phyloP scores from a whole-genome alignment of 2,888 invertebrate species.

The Abrostola tripartita region DNA sequence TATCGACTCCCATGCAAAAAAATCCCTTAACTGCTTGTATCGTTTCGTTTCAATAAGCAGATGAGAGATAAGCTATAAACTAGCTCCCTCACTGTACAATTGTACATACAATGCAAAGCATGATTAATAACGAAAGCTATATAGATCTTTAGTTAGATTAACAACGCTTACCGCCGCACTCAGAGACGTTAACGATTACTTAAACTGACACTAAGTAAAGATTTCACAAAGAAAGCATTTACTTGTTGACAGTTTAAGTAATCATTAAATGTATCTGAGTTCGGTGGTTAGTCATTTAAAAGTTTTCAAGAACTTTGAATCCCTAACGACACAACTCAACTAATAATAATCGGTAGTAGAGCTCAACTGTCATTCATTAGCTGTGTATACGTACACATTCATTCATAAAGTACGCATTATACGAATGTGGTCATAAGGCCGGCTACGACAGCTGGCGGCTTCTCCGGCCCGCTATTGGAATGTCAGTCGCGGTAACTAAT shows the following conservation, averaged over 20 bases:
- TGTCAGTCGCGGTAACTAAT: constrained; percentile 77
- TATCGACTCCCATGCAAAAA: constrained; percentile 6
- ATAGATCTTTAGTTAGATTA: not conserved
- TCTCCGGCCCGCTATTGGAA: constrained; percentile 69
- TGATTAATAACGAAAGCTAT: not conserved
- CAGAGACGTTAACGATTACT: too few species aligned
- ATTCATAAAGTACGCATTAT: constrained; percentile 68
- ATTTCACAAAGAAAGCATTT: too few species aligned
- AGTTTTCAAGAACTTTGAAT: too few species aligned
- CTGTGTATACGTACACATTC: constrained; percentile 60
- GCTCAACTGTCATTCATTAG: constrained; percentile 59
- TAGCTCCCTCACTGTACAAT: not conserved
- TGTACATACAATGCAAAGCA: constrained; percentile 8
- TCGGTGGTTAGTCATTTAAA: too few species aligned
- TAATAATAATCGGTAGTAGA: constrained; percentile 14
- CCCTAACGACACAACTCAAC: not conserved
- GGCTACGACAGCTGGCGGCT: constrained; percentile 60
- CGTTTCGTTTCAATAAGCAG: constrained; percentile 2
- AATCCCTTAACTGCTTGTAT: constrained; percentile 3
- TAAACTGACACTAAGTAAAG: too few species aligned
- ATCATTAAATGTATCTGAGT: too few species aligned
- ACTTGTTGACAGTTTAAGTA: too few species aligned
- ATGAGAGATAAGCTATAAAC: constrained; percentile 3
- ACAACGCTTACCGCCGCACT: too few species aligned
- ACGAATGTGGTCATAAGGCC: constrained; percentile 58